Evolutionary conservation across 2,888 invertebrate genomes (phyloP).

Genomic region (Dasysyrphus tricinctus): DNA sequence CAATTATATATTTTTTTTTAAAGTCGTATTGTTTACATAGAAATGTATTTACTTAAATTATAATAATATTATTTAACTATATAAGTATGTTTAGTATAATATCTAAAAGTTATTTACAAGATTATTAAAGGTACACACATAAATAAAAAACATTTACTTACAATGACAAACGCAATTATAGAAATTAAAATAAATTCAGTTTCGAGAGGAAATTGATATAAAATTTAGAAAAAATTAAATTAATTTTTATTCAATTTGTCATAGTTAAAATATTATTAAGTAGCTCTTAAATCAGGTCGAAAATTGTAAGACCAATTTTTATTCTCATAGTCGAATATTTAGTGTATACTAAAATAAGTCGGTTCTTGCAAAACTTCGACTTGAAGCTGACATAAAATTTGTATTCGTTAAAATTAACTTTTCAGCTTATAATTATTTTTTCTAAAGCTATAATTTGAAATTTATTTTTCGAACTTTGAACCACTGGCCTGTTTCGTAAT

Average conservation of each 20-base stretch:
- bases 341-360: neutral
- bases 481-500: neutral
- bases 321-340: neutral
- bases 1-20: conserved; percentile 21
- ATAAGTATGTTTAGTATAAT: neutral
- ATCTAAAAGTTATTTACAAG: conserved; percentile 16
- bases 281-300: neutral
- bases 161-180: neutral
- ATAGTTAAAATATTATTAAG: neutral
- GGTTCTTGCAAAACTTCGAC: neutral
- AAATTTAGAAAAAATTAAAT: neutral
- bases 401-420: neutral
- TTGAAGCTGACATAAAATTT: neutral
- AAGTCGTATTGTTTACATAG: neutral
- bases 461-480: neutral
- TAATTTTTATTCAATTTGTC: neutral
- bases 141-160: conserved; percentile 6
- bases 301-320: too few species aligned
- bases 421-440: neutral
- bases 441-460: too few species aligned
- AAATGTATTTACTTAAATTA: conserved; percentile 18
- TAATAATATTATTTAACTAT: conserved; percentile 7
- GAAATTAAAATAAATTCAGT: neutral
- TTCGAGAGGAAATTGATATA: neutral
- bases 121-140: neutral